phyloP scores from a whole-genome alignment of 2,797 vertebrate species.

The Allobates femoralis region DNA sequence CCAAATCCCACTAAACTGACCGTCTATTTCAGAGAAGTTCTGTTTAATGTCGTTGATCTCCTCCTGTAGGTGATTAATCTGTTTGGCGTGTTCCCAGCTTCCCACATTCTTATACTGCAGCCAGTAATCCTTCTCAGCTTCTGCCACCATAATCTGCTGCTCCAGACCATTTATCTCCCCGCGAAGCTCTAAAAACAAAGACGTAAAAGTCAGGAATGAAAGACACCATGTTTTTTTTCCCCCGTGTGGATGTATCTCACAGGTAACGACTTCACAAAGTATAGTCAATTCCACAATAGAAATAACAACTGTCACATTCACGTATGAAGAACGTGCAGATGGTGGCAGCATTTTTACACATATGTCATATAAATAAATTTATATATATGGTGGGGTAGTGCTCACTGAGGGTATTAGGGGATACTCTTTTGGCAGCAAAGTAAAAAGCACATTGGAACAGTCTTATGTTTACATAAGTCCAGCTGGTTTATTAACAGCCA shows the following conservation, averaged over 20 bases:
- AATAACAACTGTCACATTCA: neutral
- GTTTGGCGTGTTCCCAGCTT: constrained; percentile 70
- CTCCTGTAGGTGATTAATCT: constrained; percentile 73
- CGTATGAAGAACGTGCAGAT: neutral
- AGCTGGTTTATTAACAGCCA: too few species aligned
- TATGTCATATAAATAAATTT: too few species aligned
- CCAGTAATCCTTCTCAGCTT: constrained; percentile 75
- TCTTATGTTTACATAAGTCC: too few species aligned
- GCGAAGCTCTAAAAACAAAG: constrained; percentile 71
- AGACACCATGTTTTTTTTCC: neutral
- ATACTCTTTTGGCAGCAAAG: too few species aligned
- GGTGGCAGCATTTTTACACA: neutral
- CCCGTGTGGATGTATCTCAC: neutral
- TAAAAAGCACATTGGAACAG: too few species aligned
- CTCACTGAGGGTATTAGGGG: too few species aligned
- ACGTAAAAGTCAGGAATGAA: constrained; percentile 7
- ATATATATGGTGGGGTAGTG: too few species aligned
- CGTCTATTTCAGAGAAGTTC: constrained; percentile 73
- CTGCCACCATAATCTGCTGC: constrained; percentile 68
- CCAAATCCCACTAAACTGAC: constrained; percentile 69
- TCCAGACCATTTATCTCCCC: constrained; percentile 70
- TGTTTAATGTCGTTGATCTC: constrained; percentile 71
- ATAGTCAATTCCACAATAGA: neutral
- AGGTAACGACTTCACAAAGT: constrained; percentile 25
- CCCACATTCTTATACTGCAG: constrained; percentile 79